Conservation (phyloP, 2,888 invertebrate genomes). For the Geophilus truncorum region DNA sequence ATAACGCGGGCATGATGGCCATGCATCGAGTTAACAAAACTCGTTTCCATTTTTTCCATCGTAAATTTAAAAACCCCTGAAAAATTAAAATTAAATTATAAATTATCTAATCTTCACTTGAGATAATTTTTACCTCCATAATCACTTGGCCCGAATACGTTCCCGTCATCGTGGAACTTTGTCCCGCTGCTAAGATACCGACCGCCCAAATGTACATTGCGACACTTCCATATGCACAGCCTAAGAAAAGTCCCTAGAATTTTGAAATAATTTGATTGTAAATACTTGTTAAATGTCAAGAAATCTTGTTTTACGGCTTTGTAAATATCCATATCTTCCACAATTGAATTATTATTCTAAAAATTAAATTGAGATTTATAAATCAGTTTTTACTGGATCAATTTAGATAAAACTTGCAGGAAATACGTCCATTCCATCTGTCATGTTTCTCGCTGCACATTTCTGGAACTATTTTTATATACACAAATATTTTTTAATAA, state of each 20-base stretch:
- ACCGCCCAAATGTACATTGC: constrained; percentile 82
- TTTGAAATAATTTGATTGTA: too few relatives aligned
- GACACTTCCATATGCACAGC: constrained; percentile 58
- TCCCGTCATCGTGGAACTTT: constrained; percentile 55
- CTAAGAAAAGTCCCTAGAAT: constrained; percentile 44
- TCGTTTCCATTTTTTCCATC: constrained; percentile 81
- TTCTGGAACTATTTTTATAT: too few relatives aligned
- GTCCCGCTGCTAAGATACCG: constrained; percentile 74
- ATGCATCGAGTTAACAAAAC: constrained; percentile 76
- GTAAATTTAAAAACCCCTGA: constrained; percentile 71
- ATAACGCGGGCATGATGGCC: constrained; percentile 71
- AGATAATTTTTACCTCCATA: constrained; percentile 55
- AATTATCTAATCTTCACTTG: not conserved
- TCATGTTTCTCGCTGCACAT: not conserved
- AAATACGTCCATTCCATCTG: not conserved
- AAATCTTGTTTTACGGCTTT: not conserved
- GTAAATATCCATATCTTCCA: not conserved
- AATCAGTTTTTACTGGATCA: not conserved
- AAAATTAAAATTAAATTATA: not conserved
- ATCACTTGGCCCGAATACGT: constrained; percentile 56
- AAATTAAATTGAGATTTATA: not conserved
- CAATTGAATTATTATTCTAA: not conserved
- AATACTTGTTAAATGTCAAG: too few relatives aligned
- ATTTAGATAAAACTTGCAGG: not conserved
- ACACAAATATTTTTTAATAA: too few relatives aligned